Evolutionary conservation across 2,888 invertebrate genomes (phyloP).

Genomic region (Hypena proboscidalis): DNA sequence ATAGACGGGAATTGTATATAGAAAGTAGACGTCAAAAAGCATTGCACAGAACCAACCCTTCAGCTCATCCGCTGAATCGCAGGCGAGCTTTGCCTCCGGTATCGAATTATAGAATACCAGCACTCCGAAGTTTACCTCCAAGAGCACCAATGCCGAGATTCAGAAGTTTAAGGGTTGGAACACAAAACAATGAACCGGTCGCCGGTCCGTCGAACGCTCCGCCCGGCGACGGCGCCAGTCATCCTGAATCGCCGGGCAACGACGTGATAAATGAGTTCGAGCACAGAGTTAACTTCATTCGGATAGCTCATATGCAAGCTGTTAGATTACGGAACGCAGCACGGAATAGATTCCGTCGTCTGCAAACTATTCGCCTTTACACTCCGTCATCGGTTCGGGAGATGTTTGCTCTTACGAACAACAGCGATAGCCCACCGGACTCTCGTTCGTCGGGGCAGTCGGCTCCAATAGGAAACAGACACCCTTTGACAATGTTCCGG

Average conservation of each 20-base stretch:
- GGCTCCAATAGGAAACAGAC: slow-evolving; percentile 45
- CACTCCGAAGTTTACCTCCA: slow-evolving; percentile 61
- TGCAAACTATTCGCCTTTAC: slow-evolving; percentile 75
- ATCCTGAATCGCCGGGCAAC: slow-evolving; percentile 47
- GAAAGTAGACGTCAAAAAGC: slow-evolving; percentile 73
- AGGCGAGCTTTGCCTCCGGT: slow-evolving; percentile 66
- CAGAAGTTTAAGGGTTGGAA: slow-evolving; percentile 42
- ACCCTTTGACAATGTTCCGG: slow-evolving; percentile 55
- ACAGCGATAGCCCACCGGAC: slow-evolving; percentile 52
- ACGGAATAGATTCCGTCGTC: slow-evolving; percentile 67
- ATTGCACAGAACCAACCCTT: slow-evolving; percentile 73
- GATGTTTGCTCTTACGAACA: slow-evolving; percentile 65
- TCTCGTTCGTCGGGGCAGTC: slow-evolving; percentile 46
- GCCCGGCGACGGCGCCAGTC: slow-evolving; percentile 36
- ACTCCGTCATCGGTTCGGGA: slow-evolving; percentile 76
- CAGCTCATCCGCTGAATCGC: slow-evolving; percentile 67
- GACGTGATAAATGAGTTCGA: slow-evolving; percentile 65
- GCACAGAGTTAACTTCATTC: slow-evolving; percentile 70
- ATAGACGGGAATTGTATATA: slow-evolving; percentile 69
- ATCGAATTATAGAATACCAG: slow-evolving; percentile 70
- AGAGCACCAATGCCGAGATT: slow-evolving; percentile 41
- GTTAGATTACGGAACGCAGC: slow-evolving; percentile 72
- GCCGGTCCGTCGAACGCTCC: slow-evolving; percentile 64
- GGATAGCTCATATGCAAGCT: slow-evolving; percentile 75
- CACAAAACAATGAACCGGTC: slow-evolving; percentile 59